Evolutionary conservation across 2,888 invertebrate genomes (phyloP).

Genomic region (Schizaphis graminum): DNA sequence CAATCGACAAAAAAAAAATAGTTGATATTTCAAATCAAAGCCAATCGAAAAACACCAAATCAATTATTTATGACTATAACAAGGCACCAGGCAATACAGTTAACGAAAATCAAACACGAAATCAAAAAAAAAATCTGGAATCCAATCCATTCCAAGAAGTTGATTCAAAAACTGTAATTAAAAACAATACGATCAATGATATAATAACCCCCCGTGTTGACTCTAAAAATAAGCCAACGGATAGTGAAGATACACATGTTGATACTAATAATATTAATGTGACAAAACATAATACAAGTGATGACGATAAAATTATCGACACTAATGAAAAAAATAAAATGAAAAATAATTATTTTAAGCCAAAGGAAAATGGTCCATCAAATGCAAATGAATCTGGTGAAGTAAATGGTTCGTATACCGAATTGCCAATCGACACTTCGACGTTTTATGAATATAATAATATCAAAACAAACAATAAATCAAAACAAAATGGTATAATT

Average conservation of each 20-base stretch:
- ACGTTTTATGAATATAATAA: no score
- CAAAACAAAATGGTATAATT: not conserved
- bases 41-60: not conserved
- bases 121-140: not conserved
- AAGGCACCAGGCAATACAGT: not conserved
- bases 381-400: not conserved
- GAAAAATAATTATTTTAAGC: not conserved
- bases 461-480: not conserved
- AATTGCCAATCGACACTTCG: not conserved
- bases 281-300: not conserved
- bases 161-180: not conserved
- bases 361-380: no score
- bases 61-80: not conserved
- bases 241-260: not conserved
- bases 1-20: not conserved
- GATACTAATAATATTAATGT: not conserved
- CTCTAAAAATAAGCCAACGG: not conserved
- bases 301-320: not conserved
- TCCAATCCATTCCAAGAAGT: not conserved
- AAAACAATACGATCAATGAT: not conserved
- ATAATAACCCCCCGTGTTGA: not conserved
- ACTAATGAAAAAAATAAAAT: not conserved
- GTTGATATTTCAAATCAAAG: not conserved
- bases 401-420: not conserved
- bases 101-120: not conserved